phyloP scores from a whole-genome alignment of 2,797 vertebrate genomes.

The Tauraco hartlaubi region DNA sequence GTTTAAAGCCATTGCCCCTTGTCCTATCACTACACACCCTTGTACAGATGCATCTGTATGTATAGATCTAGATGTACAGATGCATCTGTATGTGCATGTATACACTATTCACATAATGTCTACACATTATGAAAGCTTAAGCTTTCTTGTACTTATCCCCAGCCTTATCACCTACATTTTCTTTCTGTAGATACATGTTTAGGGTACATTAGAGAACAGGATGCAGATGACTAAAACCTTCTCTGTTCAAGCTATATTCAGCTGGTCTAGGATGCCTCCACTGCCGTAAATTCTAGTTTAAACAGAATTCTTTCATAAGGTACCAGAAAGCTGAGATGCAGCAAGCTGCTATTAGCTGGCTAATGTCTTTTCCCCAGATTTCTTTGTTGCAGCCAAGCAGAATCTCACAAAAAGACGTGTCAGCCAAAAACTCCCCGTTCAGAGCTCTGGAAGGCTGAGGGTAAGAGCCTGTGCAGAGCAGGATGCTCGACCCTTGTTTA shows the following conservation, averaged over 20 bases:
- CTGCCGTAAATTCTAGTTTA: neutral
- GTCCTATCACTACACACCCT: no score
- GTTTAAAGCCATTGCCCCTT: no score
- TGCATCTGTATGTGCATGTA: fast-evolving
- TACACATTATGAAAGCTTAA: neutral
- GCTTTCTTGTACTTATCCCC: neutral
- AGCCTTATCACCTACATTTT: fast-evolving
- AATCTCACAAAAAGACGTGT: neutral
- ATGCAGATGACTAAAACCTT: neutral
- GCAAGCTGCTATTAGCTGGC: neutral
- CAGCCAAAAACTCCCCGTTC: neutral
- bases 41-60: no score
- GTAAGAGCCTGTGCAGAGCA: neutral
- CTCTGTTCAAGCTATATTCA: neutral
- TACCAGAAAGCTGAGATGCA: neutral
- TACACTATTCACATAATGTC: neutral
- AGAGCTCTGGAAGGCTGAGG: neutral
- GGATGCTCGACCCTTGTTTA: neutral
- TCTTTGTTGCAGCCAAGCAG: neutral
- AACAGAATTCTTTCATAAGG: neutral
- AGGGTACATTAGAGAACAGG: neutral
- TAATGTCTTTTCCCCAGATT: neutral
- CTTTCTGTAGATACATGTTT: neutral
- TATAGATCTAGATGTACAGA: neutral
- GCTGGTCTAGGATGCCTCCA: neutral